Evolutionary conservation across 2,888 invertebrate species (phyloP).

Genomic region (Cheilosia pagana): DNA sequence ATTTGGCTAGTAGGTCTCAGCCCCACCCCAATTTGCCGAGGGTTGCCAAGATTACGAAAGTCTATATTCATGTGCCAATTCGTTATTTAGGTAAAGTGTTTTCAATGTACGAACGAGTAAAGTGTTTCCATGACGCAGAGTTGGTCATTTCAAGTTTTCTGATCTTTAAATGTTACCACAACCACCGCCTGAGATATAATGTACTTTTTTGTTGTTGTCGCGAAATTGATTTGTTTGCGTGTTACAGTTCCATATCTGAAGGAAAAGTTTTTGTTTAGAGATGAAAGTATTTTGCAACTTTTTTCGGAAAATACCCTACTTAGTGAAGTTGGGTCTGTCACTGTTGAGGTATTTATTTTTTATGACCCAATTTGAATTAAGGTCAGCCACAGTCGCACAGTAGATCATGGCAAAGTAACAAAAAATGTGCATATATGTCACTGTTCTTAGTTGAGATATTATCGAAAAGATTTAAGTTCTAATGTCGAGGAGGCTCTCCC

Average conservation of each 20-base stretch:
- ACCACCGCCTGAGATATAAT: background rate
- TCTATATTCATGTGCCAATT: constrained; percentile 14
- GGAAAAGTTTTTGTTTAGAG: background rate
- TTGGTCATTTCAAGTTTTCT: background rate
- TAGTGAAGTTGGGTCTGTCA: background rate
- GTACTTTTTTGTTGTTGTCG: background rate
- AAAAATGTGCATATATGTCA: no score
- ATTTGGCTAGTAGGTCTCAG: constrained; percentile 34
- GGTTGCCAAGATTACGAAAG: constrained; percentile 59
- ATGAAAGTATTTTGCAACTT: background rate
- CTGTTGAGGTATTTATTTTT: background rate
- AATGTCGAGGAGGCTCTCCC: no score
- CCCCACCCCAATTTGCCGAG: constrained; percentile 62
- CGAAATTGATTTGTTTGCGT: background rate
- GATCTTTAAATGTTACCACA: background rate
- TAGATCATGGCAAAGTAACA: no score
- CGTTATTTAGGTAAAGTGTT: constrained; percentile 10
- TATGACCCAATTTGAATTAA: background rate
- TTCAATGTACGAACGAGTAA: background rate
- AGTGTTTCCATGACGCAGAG: constrained; percentile 14
- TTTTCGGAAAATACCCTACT: background rate
- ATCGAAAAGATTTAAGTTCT: no score
- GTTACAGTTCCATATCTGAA: background rate
- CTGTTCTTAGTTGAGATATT: no score
- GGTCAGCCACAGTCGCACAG: no score